Evolutionary conservation across 92 coral and sea anemone genomes (phyloP).

Genomic region (Porites cylindrica): DNA sequence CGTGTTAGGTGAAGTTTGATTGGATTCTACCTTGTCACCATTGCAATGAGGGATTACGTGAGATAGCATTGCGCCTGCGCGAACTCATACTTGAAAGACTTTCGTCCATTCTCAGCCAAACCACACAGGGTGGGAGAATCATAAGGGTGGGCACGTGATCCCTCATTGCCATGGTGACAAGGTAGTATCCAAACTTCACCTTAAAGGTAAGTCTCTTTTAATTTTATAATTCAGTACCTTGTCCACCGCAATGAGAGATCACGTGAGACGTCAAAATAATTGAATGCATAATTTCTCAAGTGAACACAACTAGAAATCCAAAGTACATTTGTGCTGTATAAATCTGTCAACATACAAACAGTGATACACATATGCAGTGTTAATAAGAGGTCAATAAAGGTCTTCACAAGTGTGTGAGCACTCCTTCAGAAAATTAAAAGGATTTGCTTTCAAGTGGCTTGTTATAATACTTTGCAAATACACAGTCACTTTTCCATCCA

Average conservation of each 20-base stretch:
- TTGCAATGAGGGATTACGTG: constrained; percentile 18
- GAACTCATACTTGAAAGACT: constrained; percentile 8
- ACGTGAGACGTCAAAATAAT: constrained; percentile 18
- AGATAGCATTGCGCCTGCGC: constrained; percentile 24
- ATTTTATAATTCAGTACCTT: background rate
- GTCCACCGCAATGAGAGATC: constrained; percentile 15
- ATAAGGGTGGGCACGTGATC: constrained; percentile 17
- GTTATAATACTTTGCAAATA: constrained; percentile 55
- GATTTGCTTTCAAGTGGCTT: constrained; percentile 21
- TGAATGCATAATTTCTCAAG: constrained; percentile 12
- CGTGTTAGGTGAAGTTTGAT: constrained; percentile 3
- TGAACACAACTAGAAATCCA: constrained; percentile 13
- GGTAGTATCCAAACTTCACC: too few relatives aligned
- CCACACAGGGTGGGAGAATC: background rate
- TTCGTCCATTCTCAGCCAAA: background rate
- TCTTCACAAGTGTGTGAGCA: background rate
- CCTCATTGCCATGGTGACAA: background rate
- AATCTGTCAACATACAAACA: background rate
- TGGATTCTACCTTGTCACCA: constrained; percentile 24
- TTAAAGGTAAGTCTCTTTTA: too few relatives aligned
- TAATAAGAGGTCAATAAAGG: constrained; percentile 4
- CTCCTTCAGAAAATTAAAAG: background rate
- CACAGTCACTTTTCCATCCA: constrained; percentile 28
- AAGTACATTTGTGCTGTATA: too few relatives aligned
- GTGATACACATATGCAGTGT: background rate